Conservation (phyloP, 2,113 vertebrate genomes). For the Cephalopterus ornatus region DNA sequence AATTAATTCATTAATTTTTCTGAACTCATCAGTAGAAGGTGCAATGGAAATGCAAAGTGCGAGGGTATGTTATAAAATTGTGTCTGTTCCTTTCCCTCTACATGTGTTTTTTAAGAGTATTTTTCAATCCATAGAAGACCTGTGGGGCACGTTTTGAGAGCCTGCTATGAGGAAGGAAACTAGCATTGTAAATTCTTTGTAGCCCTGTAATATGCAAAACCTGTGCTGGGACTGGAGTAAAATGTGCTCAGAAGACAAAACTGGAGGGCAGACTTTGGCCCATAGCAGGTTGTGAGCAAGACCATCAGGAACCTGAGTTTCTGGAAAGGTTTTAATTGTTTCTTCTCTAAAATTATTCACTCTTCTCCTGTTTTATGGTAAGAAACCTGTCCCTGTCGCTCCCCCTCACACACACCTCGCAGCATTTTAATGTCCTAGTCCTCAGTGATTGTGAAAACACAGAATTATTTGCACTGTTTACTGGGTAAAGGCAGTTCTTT, state of each 20-base stretch:
- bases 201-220: neutral
- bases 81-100: neutral
- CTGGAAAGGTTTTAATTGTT: neutral
- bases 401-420: neutral
- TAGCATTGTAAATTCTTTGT: neutral
- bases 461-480: neutral
- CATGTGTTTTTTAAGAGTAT: neutral
- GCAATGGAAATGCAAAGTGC: slow-evolving; percentile 48
- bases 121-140: neutral
- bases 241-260: neutral
- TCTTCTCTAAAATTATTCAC: neutral
- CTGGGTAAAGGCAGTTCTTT: neutral
- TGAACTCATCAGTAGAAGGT: slow-evolving; percentile 68
- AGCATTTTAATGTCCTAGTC: neutral
- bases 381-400: neutral
- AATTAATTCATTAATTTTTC: slow-evolving; percentile 70
- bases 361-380: neutral
- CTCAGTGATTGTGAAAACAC: neutral
- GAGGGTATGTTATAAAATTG: neutral
- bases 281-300: neutral
- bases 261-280: neutral
- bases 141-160: neutral
- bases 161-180: neutral
- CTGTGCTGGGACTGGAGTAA: neutral
- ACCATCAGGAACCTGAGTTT: neutral